Percentiles rank a stretch among this genome's conserved stretches.
Evolutionary conservation across 1,140 invertebrate species (phyloP).

Genomic region (Caerostris extrusa): DNA sequence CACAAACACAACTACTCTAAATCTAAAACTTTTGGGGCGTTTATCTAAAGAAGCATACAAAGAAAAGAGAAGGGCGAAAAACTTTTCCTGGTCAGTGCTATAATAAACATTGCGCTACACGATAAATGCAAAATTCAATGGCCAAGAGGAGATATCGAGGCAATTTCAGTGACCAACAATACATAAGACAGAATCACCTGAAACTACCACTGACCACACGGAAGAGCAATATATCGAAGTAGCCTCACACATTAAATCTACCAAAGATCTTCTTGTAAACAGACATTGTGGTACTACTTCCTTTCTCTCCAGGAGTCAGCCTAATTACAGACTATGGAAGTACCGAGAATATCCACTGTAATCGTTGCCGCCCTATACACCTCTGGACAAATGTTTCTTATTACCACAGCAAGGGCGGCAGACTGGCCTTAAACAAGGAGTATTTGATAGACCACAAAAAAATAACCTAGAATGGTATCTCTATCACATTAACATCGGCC

Average conservation of each 20-base stretch:
- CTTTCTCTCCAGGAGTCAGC: neutral
- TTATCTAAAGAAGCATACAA: neutral
- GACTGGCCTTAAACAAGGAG: neutral
- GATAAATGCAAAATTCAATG: neutral
- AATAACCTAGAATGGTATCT: neutral
- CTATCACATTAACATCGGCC: constrained; percentile 37
- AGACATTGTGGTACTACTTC: neutral
- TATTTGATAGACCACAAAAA: constrained; percentile 53
- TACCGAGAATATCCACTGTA: constrained; percentile 17
- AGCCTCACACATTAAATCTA: neutral
- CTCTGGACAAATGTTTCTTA: constrained; percentile 10
- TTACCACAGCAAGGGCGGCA: neutral
- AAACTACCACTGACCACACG: neutral
- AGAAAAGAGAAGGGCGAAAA: neutral
- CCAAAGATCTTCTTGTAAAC: neutral
- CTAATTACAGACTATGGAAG: constrained; percentile 34
- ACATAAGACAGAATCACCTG: neutral
- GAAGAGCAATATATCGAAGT: neutral
- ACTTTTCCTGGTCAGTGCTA: neutral
- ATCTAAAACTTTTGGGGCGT: neutral
- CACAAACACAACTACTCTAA: neutral
- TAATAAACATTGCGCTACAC: neutral
- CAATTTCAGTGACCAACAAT: neutral
- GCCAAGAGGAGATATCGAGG: neutral
- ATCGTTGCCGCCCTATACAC: constrained; percentile 23